Evolutionary conservation across 2,113 vertebrate genomes (phyloP).

Genomic region (Hyaena hyaena): DNA sequence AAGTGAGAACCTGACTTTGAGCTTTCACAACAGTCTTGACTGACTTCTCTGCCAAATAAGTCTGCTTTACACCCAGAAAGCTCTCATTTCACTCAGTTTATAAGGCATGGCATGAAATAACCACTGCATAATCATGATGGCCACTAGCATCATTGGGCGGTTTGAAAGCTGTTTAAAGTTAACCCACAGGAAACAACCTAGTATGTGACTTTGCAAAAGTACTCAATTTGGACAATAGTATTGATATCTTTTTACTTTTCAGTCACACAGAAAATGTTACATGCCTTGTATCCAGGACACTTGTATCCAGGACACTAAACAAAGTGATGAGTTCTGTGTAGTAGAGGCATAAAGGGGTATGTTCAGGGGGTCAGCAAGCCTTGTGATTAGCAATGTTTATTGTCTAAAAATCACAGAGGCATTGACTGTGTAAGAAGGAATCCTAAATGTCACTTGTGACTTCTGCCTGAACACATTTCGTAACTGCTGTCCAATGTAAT

Average conservation of each 20-base stretch:
- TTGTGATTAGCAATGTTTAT: background rate
- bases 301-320: background rate
- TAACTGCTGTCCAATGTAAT: background rate
- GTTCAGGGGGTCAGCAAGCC: background rate
- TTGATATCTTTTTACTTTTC: background rate
- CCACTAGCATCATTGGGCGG: background rate
- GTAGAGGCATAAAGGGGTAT: background rate
- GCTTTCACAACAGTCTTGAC: background rate
- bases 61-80: background rate
- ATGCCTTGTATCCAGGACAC: background rate
- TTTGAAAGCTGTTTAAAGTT: slow-evolving; percentile 28
- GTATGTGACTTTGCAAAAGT: background rate
- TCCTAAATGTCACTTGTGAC: background rate
- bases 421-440: background rate
- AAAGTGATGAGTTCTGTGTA: background rate
- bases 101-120: background rate
- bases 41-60: background rate
- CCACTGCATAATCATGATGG: accelerated
- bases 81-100: background rate
- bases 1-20: background rate
- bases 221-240: background rate
- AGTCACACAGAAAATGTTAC: background rate
- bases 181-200: background rate
- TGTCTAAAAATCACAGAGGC: background rate
- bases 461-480: background rate